These are phyloP conservation scores for Steinernema hermaphroditum DNA, from an alignment of 2,888 invertebrate species.

Conservation along the genomic window DNA sequence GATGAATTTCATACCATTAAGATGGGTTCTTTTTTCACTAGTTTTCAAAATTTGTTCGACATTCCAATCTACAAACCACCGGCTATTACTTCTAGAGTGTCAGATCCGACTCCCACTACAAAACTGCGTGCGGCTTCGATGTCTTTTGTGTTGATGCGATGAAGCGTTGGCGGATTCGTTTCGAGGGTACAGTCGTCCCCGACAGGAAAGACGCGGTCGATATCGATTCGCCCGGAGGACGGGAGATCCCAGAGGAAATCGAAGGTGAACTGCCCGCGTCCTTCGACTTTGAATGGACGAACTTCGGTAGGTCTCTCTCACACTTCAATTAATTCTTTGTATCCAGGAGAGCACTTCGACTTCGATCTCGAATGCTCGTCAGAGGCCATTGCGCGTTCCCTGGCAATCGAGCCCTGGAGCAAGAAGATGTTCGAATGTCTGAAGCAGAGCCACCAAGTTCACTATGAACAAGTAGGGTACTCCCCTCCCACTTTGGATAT, in stretches of 20 bases:
- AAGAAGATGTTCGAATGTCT: conserved; percentile 74
- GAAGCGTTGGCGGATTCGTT: conserved; percentile 77
- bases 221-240: conserved; percentile 6
- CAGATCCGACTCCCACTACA: conserved; percentile 64
- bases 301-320: conserved; percentile 18
- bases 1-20: no score
- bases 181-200: conserved; percentile 74
- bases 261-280: background rate
- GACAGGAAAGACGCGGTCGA: conserved; percentile 18
- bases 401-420: conserved; percentile 79
- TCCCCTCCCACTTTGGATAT: background rate
- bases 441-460: conserved; percentile 79
- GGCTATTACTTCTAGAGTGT: conserved; percentile 50
- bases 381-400: conserved; percentile 75
- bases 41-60: no score
- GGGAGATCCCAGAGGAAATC: background rate
- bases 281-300: conserved; percentile 39
- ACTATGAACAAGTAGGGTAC: conserved; percentile 77
- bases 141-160: conserved; percentile 76
- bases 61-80: no score
- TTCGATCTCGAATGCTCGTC: conserved; percentile 77
- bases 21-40: no score
- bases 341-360: conserved; percentile 73
- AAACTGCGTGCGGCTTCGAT: conserved; percentile 76
- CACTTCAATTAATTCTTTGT: conserved; percentile 7